These are phyloP conservation scores for Scartelaos histophorus DNA, from an alignment of 2,113 vertebrate species.

Conservation along the genomic window DNA sequence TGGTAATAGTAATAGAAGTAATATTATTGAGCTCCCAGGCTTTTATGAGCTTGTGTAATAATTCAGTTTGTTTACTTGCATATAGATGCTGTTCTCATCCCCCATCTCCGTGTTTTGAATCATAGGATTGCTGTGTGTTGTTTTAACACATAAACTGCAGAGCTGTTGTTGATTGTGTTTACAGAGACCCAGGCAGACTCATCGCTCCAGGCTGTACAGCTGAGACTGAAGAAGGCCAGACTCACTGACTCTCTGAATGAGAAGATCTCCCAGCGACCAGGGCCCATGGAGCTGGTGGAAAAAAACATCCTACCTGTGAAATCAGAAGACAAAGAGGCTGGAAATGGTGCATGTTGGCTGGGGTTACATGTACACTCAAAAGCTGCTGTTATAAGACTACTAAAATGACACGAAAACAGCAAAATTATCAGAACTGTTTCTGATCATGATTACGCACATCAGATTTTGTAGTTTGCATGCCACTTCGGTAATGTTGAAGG, in stretches of 20 bases:
- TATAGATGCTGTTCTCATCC: neutral
- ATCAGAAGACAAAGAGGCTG: conserved; percentile 84
- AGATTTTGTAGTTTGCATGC: too few relatives aligned
- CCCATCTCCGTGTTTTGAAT: neutral
- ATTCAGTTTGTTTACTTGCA: neutral
- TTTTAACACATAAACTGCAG: conserved; percentile 15
- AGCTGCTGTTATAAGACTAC: too few relatives aligned
- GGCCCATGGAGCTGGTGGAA: conserved; percentile 95
- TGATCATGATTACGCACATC: too few relatives aligned
- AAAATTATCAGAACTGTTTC: too few relatives aligned
- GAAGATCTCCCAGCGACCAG: conserved; percentile 94
- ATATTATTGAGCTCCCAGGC: too few relatives aligned
- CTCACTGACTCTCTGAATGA: conserved; percentile 93
- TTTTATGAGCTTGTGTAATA: neutral
- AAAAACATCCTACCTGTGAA: conserved; percentile 97
- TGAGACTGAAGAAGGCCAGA: conserved; percentile 92
- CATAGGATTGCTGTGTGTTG: neutral
- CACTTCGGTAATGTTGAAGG: too few relatives aligned
- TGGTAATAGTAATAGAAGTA: too few relatives aligned
- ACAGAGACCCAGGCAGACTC: conserved; percentile 91
- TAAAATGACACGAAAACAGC: too few relatives aligned
- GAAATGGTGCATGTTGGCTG: conserved; percentile 76
- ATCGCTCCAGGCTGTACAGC: conserved; percentile 94
- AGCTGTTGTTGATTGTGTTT: conserved; percentile 30
- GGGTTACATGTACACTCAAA: too few relatives aligned